Percentiles rank a stretch among this genome's conserved stretches.
Evolutionary conservation across 2,888 invertebrate genomes (phyloP).

Genomic region (Emmelina monodactyla): DNA sequence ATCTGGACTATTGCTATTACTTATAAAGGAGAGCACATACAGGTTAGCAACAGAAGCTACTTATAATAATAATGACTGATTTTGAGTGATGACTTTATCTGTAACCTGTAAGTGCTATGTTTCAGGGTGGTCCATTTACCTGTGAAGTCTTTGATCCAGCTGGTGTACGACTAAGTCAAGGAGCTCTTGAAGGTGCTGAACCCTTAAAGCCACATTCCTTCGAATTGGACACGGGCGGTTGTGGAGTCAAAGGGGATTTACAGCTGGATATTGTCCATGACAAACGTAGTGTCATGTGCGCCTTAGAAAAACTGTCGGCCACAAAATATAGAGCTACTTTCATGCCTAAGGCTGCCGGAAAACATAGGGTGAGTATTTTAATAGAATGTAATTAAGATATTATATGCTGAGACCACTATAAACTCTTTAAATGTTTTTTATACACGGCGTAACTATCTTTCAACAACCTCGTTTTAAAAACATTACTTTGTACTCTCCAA

Average conservation of each 20-base stretch:
- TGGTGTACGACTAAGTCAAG: slow-evolving; percentile 77
- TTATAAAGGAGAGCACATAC: slow-evolving; percentile 95
- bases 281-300: slow-evolving; percentile 83
- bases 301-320: slow-evolving; percentile 79
- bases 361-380: slow-evolving; percentile 68
- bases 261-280: slow-evolving; percentile 91
- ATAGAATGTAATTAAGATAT: too few relatives aligned
- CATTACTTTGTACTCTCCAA: too few relatives aligned
- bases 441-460: too few relatives aligned
- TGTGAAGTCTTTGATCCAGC: slow-evolving; percentile 96
- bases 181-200: slow-evolving; percentile 81
- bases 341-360: slow-evolving; percentile 79
- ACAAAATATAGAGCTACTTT: slow-evolving; percentile 82
- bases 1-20: slow-evolving; percentile 97
- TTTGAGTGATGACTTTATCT: background rate
- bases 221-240: slow-evolving; percentile 67
- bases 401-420: too few relatives aligned
- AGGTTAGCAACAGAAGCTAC: too few relatives aligned
- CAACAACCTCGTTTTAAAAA: too few relatives aligned
- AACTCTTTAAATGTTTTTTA: too few relatives aligned
- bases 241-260: slow-evolving; percentile 83
- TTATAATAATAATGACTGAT: too few relatives aligned
- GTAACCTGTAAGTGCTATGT: slow-evolving; percentile 2
- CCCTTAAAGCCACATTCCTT: slow-evolving; percentile 90
- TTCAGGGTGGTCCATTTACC: slow-evolving; percentile 92